Conservation (phyloP, 1,140 invertebrate species). For the Caenorhabditis latens region DNA sequence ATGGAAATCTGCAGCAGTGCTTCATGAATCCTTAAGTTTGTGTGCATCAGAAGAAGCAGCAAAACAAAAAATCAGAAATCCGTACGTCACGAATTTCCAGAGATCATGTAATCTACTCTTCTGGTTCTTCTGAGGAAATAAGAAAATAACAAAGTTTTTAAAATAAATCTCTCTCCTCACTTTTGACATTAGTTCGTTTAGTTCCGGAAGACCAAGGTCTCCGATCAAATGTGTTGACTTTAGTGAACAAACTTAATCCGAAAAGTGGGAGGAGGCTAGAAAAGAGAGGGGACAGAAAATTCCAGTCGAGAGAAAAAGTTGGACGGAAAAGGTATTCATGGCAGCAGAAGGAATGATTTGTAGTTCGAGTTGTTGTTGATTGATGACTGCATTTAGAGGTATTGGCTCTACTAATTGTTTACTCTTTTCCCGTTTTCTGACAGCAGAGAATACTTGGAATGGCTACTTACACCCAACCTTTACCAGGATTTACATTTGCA, state of each 20-base stretch:
- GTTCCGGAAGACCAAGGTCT: slow-evolving; percentile 42
- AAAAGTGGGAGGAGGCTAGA: neutral
- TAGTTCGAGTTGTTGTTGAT: slow-evolving; percentile 43
- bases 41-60: neutral
- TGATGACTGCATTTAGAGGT: neutral
- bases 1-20: neutral
- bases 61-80: neutral
- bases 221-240: slow-evolving; percentile 5
- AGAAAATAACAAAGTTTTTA: slow-evolving; percentile 27
- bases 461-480: slow-evolving; percentile 9
- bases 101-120: neutral
- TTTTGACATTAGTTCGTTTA: neutral
- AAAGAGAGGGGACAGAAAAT: neutral
- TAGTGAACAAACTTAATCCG: slow-evolving; percentile 29
- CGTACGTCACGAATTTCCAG: neutral
- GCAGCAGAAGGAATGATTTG: slow-evolving; percentile 19
- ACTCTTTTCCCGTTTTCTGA: neutral
- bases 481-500: slow-evolving; percentile 14
- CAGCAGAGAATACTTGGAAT: neutral
- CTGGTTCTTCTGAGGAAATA: neutral
- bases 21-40: slow-evolving; percentile 23
- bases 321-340: neutral
- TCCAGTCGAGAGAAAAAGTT: neutral
- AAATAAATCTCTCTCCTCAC: neutral
- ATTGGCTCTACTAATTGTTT: slow-evolving; percentile 27